phyloP scores from a whole-genome alignment of 2,888 invertebrate genomes.

The Barypeithes pellucidus region DNA sequence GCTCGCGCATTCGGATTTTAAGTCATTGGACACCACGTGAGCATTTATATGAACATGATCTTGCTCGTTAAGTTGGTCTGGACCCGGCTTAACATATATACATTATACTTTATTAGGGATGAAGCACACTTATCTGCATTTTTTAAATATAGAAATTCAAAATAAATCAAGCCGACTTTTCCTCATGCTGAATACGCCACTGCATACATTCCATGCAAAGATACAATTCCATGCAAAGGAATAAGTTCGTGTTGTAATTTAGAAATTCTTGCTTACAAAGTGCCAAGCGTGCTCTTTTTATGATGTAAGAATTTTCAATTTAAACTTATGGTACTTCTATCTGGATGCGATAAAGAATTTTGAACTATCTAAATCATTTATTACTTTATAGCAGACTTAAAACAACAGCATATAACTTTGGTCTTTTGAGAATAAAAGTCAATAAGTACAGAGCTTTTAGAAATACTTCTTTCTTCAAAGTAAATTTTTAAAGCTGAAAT shows the following conservation, averaged over 20 bases:
- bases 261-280: not conserved
- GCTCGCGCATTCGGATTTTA: no score
- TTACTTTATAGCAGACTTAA: conserved; percentile 12
- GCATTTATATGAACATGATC: no score
- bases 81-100: no score
- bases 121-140: no score
- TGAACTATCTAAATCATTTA: conserved; percentile 19
- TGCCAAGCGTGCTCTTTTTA: not conserved
- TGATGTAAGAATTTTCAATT: conserved; percentile 16
- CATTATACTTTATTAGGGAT: no score
- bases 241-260: not conserved
- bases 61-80: no score
- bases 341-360: conserved; percentile 10
- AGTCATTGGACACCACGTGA: no score
- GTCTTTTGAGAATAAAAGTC: conserved; percentile 9
- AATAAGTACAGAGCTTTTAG: conserved; percentile 17
- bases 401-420: conserved; percentile 12
- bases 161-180: no score
- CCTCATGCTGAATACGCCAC: no score
- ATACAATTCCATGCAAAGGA: not conserved
- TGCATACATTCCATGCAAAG: not conserved
- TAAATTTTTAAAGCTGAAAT: conserved; percentile 5
- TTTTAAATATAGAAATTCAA: no score
- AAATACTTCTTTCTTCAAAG: not conserved
- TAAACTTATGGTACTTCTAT: conserved; percentile 4